phyloP scores from a whole-genome alignment of 2,888 invertebrate species.

The Leptinotarsa rubiginosa region DNA sequence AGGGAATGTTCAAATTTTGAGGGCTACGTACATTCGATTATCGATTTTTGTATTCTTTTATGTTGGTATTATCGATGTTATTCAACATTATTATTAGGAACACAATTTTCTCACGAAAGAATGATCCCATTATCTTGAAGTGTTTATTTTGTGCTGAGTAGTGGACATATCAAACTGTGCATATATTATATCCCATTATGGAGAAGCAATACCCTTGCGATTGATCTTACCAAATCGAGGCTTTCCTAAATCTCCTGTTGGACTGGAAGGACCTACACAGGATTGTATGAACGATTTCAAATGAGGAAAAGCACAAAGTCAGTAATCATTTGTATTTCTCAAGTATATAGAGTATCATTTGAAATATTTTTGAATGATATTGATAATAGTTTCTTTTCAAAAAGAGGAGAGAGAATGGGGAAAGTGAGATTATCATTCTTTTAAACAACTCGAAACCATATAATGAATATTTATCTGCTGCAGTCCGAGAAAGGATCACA shows the following conservation, averaged over 20 bases:
- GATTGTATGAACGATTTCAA: constrained; percentile 18
- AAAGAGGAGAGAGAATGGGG: too few relatives aligned
- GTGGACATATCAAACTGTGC: constrained; percentile 39
- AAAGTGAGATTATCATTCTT: too few relatives aligned
- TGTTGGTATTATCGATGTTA: too few relatives aligned
- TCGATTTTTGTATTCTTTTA: too few relatives aligned
- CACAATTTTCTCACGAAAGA: constrained; percentile 1
- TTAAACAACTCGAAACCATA: too few relatives aligned
- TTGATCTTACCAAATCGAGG: constrained; percentile 63
- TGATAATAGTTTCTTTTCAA: too few relatives aligned
- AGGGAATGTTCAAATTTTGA: too few relatives aligned
- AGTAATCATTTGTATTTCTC: neutral
- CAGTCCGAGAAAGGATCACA: too few relatives aligned
- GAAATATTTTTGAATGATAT: too few relatives aligned
- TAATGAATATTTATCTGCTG: too few relatives aligned
- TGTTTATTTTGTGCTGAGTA: constrained; percentile 23
- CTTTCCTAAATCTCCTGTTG: constrained; percentile 57
- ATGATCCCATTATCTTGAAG: neutral
- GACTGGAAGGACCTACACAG: constrained; percentile 62
- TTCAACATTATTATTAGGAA: neutral
- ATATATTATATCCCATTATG: constrained; percentile 36
- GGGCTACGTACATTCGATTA: too few relatives aligned
- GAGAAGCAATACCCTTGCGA: constrained; percentile 32
- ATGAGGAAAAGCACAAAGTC: neutral
- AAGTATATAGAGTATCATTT: neutral